Base-by-base conservation (phyloP, 2,797 vertebrate species). In the Furcifer pardalis region DNA sequence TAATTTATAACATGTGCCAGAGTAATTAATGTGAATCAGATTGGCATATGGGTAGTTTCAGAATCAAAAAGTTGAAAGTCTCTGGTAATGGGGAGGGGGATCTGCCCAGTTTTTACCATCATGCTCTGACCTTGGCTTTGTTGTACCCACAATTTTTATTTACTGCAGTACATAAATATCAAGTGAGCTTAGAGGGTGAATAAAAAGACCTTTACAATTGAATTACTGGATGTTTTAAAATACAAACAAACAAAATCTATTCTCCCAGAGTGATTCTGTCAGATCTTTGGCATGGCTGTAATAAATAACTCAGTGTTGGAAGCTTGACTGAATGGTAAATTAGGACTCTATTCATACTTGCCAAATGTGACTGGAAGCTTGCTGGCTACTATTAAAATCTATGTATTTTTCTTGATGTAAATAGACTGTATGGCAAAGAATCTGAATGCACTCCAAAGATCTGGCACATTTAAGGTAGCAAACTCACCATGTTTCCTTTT, bases 131-230 rank as follows among this genome's bases (percentile, higher is more conserved):
- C 91, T 93, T 89, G 76, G 72, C 56, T 92, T 90, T 88, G 86
- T 71, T 49, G 44, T 72, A 42, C 21, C n/a, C 86, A 91, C 77
- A 91, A 91, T 92, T 92, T 91, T 62, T 83, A 86, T 91, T 90
- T 94, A 87, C 91, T 60, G 94, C 90, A 87, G 19, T 77, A 88
- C 44, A 77, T 74, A 94, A 86, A 91, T 92, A 89, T 89, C 87
- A 93, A 94, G 46, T 35, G 52, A 35, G 0, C 37, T 84, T 82
- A 86, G 59, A 77, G 84, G 27, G 80, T 81, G 77, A 82, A 85
- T 90, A 90, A 81, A 30, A 88, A 83, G 84, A 84, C 83, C 60
- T 42, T 89, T 4, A 73, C 7, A 13, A 1, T 77, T 82, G 86
- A 87, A 92, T 84, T 37, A 21, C 60, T 23, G 91, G 72, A 73